phyloP scores from a whole-genome alignment of 2,888 invertebrate species.

The Lysandra bellargus region DNA sequence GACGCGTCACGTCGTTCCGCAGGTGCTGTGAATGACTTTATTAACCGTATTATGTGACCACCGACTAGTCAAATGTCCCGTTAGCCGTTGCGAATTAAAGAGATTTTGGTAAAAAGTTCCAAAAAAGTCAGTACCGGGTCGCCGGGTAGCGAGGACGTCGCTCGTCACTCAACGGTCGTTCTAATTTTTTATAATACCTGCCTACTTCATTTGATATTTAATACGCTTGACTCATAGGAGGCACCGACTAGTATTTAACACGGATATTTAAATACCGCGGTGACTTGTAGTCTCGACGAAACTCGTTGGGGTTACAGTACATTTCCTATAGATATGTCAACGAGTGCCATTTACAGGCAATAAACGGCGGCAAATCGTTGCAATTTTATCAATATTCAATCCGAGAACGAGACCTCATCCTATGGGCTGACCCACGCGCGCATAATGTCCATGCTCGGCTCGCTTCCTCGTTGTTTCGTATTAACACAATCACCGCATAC shows the following conservation, averaged over 20 bases:
- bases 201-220: background rate
- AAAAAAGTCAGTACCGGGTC: slow-evolving; percentile 70
- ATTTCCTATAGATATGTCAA: background rate
- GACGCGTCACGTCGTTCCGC: background rate
- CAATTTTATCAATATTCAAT: slow-evolving; percentile 3
- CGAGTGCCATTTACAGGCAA: slow-evolving; percentile 19
- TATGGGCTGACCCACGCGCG: background rate
- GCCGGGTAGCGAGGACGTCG: slow-evolving; percentile 48
- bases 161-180: slow-evolving; percentile 70
- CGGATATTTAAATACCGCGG: background rate
- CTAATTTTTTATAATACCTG: slow-evolving; percentile 53
- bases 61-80: slow-evolving; percentile 64
- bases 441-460: slow-evolving; percentile 32
- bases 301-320: background rate
- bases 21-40: slow-evolving; percentile 11
- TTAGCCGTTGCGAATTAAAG: slow-evolving; percentile 71
- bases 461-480: slow-evolving; percentile 65
- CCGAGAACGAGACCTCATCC: slow-evolving; percentile 10
- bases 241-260: background rate
- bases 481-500: slow-evolving; percentile 60
- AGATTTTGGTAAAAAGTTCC: slow-evolving; percentile 71
- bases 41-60: slow-evolving; percentile 48
- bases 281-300: background rate
- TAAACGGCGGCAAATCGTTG: background rate
- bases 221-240: background rate